Conservation (phyloP, 2,888 invertebrate species). For the Epirrhoe alternata region DNA sequence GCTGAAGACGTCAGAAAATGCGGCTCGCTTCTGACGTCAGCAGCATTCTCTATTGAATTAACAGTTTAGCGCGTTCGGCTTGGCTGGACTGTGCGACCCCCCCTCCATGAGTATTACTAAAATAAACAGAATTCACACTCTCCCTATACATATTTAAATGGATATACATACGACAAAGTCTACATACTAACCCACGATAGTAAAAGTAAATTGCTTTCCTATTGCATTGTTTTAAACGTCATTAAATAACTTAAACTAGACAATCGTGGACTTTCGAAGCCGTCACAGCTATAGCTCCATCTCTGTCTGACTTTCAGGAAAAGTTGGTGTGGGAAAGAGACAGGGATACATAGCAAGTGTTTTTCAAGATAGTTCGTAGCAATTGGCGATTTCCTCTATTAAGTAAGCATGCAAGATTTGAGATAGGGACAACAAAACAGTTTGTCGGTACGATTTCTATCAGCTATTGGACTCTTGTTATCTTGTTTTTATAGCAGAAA, state of each 20-base stretch:
- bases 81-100: no score
- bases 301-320: constrained; percentile 13
- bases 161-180: constrained; percentile 9
- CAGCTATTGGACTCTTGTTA: constrained; percentile 41
- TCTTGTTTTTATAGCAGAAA: constrained; percentile 37
- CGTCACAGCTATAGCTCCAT: constrained; percentile 2
- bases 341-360: constrained; percentile 11
- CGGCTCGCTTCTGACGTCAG: no score
- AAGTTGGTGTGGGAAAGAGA: constrained; percentile 17
- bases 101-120: no score
- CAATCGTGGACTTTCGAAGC: constrained; percentile 19
- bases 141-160: no score
- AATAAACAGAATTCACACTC: no score
- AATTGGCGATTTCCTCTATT: constrained; percentile 81
- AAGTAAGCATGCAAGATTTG: constrained; percentile 68
- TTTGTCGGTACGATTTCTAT: constrained; percentile 68
- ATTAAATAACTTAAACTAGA: constrained; percentile 31
- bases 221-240: constrained; percentile 34
- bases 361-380: constrained; percentile 40
- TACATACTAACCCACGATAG: constrained; percentile 27
- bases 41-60: no score
- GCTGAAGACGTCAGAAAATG: no score
- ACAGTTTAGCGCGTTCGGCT: no score
- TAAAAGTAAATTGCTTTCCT: constrained; percentile 37
- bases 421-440: constrained; percentile 76